Percentiles rank a stretch among this genome's conserved stretches.
These are phyloP conservation scores for Ophioninae sp. DNA, from an alignment of 2,888 invertebrate genomes.

Conservation along the genomic window DNA sequence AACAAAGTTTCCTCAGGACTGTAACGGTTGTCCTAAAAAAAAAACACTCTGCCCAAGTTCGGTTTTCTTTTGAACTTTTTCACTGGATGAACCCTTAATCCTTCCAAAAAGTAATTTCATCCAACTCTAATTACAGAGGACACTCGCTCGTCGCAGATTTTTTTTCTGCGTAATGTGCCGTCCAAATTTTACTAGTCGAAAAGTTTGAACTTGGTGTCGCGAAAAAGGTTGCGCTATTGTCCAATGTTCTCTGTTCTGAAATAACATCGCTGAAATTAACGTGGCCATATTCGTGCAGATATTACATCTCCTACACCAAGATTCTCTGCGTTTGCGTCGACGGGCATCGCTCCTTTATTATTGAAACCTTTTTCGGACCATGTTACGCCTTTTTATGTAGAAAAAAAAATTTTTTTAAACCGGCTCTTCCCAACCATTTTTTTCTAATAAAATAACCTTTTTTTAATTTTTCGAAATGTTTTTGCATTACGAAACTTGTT, in stretches of 20 bases:
- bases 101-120: constrained; percentile 24
- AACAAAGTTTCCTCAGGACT: constrained; percentile 26
- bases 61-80: neutral
- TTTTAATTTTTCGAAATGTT: too few relatives aligned
- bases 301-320: neutral
- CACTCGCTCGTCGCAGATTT: constrained; percentile 21
- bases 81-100: constrained; percentile 20
- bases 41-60: constrained; percentile 13
- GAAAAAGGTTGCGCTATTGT: constrained; percentile 11
- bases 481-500: too few relatives aligned
- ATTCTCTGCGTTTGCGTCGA: constrained; percentile 46
- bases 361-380: constrained; percentile 10
- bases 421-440: constrained; percentile 20
- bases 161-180: neutral
- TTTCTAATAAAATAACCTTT: too few relatives aligned
- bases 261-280: constrained; percentile 34
- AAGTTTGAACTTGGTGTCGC: constrained; percentile 12
- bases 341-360: constrained; percentile 31
- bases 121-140: constrained; percentile 45
- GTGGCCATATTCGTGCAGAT: constrained; percentile 5
- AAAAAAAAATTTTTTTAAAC: constrained; percentile 20
- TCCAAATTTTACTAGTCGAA: constrained; percentile 26
- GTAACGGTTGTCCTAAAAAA: neutral
- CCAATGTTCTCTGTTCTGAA: neutral
- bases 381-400: constrained; percentile 20